Percentiles rank a stretch among this genome's conserved stretches.
Conservation (phyloP, 2,113 vertebrate species). For the Saguinus imperator region DNA sequence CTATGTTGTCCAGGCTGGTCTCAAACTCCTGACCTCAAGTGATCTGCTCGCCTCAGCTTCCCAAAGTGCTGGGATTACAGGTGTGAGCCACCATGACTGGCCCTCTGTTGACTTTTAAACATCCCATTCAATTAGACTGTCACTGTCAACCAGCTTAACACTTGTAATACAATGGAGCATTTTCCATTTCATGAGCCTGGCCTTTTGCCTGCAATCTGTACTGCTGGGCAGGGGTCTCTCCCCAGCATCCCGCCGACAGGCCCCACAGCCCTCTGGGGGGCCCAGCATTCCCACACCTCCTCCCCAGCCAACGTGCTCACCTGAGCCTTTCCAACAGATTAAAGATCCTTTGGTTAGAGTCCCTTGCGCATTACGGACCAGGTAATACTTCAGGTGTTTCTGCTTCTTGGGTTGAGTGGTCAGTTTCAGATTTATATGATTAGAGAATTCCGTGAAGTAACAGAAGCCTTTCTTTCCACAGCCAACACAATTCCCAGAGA, state of each 20-base stretch:
- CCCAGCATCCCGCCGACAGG: rapidly evolving
- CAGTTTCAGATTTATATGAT: slow-evolving; percentile 98
- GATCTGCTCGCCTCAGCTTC: too few species aligned
- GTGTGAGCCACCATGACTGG: not conserved
- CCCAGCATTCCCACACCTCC: not conserved
- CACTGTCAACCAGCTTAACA: rapidly evolving
- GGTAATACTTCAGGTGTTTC: slow-evolving; percentile 96
- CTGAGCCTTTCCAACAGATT: slow-evolving; percentile 95
- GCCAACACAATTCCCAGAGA: slow-evolving; percentile 96
- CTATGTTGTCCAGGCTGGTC: too few species aligned
- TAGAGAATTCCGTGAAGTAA: slow-evolving; percentile 98
- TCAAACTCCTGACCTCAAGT: too few species aligned
- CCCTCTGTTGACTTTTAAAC: not conserved
- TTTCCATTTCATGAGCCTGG: not conserved
- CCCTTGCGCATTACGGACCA: slow-evolving; percentile 93
- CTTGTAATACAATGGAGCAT: rapidly evolving
- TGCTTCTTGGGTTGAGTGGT: slow-evolving; percentile 98
- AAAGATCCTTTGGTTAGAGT: slow-evolving; percentile 91
- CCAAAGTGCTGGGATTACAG: too few species aligned
- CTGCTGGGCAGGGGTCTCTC: rapidly evolving
- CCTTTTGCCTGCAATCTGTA: rapidly evolving
- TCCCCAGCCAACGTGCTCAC: slow-evolving; percentile 82
- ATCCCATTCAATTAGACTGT: rapidly evolving
- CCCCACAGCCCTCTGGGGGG: not conserved
- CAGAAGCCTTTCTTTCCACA: slow-evolving; percentile 98